Evolutionary conservation across 2,113 vertebrate species (phyloP).

Genomic region (Smithornis capensis): DNA sequence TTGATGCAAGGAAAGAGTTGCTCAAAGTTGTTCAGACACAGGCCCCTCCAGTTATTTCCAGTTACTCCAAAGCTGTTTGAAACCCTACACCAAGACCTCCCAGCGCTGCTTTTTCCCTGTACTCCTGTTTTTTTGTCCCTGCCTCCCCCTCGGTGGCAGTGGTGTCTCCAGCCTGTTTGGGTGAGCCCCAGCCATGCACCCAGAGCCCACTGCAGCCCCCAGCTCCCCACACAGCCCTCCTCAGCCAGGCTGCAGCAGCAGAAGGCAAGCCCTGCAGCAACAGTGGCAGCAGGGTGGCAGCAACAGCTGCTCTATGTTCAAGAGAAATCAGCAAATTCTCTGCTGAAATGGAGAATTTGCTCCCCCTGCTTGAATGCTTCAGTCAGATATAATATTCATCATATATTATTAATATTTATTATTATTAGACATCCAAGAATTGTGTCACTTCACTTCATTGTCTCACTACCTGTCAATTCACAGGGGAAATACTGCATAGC

Average conservation of each 20-base stretch:
- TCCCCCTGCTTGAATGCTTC: not conserved
- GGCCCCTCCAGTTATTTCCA: not conserved
- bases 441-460: not conserved
- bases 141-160: not conserved
- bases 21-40: not conserved
- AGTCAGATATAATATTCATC: not conserved
- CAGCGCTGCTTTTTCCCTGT: not conserved
- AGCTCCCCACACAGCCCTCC: not conserved
- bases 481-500: not conserved
- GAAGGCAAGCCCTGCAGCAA: conserved; percentile 43
- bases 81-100: conserved; percentile 11
- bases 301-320: conserved; percentile 10
- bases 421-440: not conserved
- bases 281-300: conserved; percentile 50
- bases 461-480: not conserved
- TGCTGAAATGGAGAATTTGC: not conserved
- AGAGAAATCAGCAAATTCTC: conserved; percentile 35
- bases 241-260: not conserved
- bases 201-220: not conserved
- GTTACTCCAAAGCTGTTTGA: not conserved
- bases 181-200: conserved; percentile 37
- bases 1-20: not conserved
- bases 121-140: not conserved
- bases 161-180: conserved; percentile 37
- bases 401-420: not conserved